These are phyloP conservation scores for Prolemur simus DNA, from an alignment of 2,113 vertebrate species.

Conservation along the genomic window DNA sequence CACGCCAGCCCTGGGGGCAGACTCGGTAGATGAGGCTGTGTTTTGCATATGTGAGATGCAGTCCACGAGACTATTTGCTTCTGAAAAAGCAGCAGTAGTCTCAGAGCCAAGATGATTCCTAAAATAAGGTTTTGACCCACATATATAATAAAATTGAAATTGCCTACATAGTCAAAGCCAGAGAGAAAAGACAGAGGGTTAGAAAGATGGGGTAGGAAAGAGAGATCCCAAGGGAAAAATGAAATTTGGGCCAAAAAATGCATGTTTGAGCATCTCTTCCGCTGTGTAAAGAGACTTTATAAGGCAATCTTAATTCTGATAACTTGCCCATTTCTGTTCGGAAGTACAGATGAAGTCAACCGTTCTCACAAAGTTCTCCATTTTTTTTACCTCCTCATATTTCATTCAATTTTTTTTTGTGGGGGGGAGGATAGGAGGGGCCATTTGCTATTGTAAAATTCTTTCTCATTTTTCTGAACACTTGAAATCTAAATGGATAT, in stretches of 20 bases:
- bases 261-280: constrained; percentile 47
- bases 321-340: constrained; percentile 40
- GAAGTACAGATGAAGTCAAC: background rate
- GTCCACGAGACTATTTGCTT: background rate
- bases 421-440: background rate
- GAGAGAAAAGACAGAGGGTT: background rate
- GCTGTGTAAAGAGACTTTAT: constrained; percentile 49
- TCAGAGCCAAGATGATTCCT: background rate
- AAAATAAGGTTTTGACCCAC: constrained; percentile 15
- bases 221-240: background rate
- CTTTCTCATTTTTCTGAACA: background rate
- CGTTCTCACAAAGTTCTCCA: background rate
- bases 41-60: background rate
- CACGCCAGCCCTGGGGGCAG: background rate
- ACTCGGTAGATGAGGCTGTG: background rate
- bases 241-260: constrained; percentile 34
- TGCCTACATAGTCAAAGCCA: background rate
- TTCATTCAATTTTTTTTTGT: background rate
- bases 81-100: background rate
- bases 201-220: background rate
- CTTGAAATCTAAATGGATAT: background rate
- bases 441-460: background rate
- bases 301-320: constrained; percentile 49
- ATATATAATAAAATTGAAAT: background rate
- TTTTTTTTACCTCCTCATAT: background rate